Evolutionary conservation across 2,888 invertebrate genomes (phyloP).

Genomic region (Parnassius orleans): DNA sequence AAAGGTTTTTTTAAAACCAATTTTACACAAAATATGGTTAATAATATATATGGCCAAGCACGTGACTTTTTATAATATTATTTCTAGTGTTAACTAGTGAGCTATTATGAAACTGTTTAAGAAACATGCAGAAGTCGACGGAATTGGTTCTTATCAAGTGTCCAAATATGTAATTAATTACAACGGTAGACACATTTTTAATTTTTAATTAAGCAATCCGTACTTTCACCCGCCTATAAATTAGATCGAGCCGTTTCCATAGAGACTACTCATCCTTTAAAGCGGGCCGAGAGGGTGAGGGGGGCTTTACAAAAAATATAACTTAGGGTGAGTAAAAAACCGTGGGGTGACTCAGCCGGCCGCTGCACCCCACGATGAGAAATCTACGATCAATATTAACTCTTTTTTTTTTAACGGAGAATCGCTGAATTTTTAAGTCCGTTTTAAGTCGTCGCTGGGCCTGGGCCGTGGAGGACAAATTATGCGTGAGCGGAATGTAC

Average conservation of each 20-base stretch:
- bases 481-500: conserved; percentile 32
- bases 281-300: conserved; percentile 69
- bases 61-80: too few relatives aligned
- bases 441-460: conserved; percentile 52
- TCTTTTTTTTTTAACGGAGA: conserved; percentile 78
- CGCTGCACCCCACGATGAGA: conserved; percentile 80
- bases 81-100: too few relatives aligned
- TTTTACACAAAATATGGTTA: too few relatives aligned
- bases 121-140: not conserved
- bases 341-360: conserved; percentile 82
- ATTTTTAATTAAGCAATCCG: conserved; percentile 81
- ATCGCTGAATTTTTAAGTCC: conserved; percentile 77
- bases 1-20: too few relatives aligned
- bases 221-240: conserved; percentile 80
- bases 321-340: conserved; percentile 82
- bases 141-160: not conserved
- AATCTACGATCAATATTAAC: conserved; percentile 82
- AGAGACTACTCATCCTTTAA: conserved; percentile 82
- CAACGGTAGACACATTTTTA: conserved; percentile 75
- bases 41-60: too few relatives aligned
- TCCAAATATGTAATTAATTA: conserved; percentile 69
- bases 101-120: too few relatives aligned
- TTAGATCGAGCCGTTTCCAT: conserved; percentile 81
- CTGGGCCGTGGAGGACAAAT: conserved; percentile 32
- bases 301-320: conserved; percentile 80